These are phyloP conservation scores for Mesocentrotus franciscanus DNA, from an alignment of 53 echinoderm and acorn worm genomes.

Conservation along the genomic window DNA sequence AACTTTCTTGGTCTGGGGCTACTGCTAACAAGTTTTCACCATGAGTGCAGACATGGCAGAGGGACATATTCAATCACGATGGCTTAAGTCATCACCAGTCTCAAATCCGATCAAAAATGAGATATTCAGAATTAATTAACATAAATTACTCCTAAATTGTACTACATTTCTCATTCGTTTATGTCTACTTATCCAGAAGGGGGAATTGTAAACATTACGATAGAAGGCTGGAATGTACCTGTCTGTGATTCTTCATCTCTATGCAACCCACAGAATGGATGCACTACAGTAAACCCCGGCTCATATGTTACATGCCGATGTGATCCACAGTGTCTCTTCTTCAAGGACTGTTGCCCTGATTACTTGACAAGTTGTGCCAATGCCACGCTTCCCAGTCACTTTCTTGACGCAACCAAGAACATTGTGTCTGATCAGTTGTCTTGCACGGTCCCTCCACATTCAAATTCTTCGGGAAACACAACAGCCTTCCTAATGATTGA, in stretches of 20 bases:
- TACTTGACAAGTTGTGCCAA: slow-evolving; percentile 6
- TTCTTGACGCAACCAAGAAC: neutral
- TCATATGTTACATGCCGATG: slow-evolving; percentile 46
- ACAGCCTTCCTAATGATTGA: neutral
- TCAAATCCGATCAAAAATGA: too few relatives aligned
- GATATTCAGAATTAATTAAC: too few relatives aligned
- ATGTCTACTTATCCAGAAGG: neutral
- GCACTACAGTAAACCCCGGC: neutral
- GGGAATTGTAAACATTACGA: slow-evolving; percentile 23
- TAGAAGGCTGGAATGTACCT: neutral
- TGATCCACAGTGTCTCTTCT: slow-evolving; percentile 58
- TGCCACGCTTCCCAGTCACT: neutral
- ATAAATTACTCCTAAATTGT: too few relatives aligned
- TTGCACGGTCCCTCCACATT: slow-evolving; percentile 31
- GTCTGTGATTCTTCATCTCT: neutral
- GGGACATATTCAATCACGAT: too few relatives aligned
- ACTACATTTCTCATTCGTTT: too few relatives aligned
- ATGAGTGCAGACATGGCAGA: too few relatives aligned
- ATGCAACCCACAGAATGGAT: neutral
- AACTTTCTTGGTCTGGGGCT: too few relatives aligned
- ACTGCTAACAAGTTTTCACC: too few relatives aligned
- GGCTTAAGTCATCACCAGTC: too few relatives aligned
- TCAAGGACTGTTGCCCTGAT: slow-evolving; percentile 70
- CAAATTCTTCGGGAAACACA: neutral
- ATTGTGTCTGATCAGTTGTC: neutral